These are phyloP conservation scores for Urosaurus nigricauda DNA, from an alignment of 2,797 vertebrate genomes.

Conservation along the genomic window DNA sequence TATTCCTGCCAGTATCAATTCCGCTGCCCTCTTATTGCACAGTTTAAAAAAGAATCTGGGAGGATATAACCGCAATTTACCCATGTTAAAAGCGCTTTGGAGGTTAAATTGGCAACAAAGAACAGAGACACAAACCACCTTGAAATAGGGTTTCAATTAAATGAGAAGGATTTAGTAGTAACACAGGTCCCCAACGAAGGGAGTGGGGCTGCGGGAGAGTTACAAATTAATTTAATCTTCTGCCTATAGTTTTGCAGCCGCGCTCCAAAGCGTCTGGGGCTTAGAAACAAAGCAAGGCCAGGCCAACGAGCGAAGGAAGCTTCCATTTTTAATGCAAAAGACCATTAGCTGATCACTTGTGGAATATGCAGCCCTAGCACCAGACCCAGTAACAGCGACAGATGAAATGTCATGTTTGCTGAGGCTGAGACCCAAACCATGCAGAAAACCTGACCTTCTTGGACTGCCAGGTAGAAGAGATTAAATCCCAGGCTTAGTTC, in stretches of 20 bases:
- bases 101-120: slow-evolving; percentile 83
- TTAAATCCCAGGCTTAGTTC: slow-evolving; percentile 78
- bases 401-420: slow-evolving; percentile 81
- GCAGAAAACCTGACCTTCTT: slow-evolving; percentile 75
- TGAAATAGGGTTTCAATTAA: slow-evolving; percentile 86
- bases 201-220: slow-evolving; percentile 66
- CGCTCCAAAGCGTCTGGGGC: slow-evolving; percentile 81
- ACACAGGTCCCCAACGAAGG: slow-evolving; percentile 66
- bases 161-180: slow-evolving; percentile 81
- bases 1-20: slow-evolving; percentile 75
- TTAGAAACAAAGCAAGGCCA: slow-evolving; percentile 86
- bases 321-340: slow-evolving; percentile 86
- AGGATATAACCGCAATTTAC: slow-evolving; percentile 83
- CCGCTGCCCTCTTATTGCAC: slow-evolving; percentile 62
- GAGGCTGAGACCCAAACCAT: slow-evolving; percentile 66
- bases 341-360: slow-evolving; percentile 94
- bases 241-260: slow-evolving; percentile 83
- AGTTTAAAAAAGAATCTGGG: slow-evolving; percentile 69
- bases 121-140: slow-evolving; percentile 77
- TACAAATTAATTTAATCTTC: slow-evolving; percentile 90
- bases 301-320: slow-evolving; percentile 78
- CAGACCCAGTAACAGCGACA: slow-evolving; percentile 78
- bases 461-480: slow-evolving; percentile 76
- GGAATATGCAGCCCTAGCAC: slow-evolving; percentile 81
- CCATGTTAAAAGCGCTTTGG: slow-evolving; percentile 78